These are phyloP conservation scores for Aptenodytes patagonicus DNA, from an alignment of 2,113 vertebrate genomes.

Conservation along the genomic window DNA sequence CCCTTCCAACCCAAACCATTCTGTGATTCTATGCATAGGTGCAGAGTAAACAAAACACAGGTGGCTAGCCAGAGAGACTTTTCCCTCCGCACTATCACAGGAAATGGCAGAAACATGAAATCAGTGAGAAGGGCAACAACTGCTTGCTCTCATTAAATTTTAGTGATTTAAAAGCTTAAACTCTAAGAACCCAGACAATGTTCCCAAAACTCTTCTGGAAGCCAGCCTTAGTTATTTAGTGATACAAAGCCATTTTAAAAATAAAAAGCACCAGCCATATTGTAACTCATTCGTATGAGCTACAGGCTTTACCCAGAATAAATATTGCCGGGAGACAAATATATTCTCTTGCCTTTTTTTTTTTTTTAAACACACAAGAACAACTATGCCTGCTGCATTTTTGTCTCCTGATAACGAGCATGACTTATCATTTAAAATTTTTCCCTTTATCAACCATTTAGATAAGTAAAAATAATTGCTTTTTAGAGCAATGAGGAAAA, in stretches of 20 bases:
- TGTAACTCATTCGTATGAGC: neutral
- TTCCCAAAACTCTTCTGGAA: neutral
- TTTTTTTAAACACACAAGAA: neutral
- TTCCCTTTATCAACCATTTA: neutral
- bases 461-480: neutral
- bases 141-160: neutral
- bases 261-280: neutral
- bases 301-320: neutral
- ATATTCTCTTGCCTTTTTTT: too few relatives aligned
- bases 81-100: fast-evolving
- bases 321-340: fast-evolving
- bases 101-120: too few relatives aligned
- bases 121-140: neutral
- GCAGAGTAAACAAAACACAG: neutral
- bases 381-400: neutral
- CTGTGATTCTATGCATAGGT: fast-evolving
- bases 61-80: neutral
- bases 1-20: too few relatives aligned
- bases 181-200: neutral
- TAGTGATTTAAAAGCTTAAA: neutral
- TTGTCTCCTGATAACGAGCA: neutral
- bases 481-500: neutral
- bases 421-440: neutral
- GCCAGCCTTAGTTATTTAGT: neutral
- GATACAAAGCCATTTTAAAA: neutral